Conservation (phyloP, 2,797 vertebrate genomes). For the Centroberyx gerrardi region DNA sequence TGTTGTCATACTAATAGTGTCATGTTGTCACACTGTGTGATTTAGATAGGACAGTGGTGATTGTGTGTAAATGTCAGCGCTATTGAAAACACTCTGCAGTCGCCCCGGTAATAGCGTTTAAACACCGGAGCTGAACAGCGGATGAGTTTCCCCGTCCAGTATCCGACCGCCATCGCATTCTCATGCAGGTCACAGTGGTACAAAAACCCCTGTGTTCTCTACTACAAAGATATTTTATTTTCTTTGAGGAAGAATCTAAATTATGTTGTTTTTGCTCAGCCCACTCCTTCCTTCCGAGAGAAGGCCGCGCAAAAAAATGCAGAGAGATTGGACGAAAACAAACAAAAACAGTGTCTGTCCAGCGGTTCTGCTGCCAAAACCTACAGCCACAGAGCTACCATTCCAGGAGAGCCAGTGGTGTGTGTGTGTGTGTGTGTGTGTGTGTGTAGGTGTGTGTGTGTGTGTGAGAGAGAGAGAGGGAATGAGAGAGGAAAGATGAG, state of each 20-base stretch:
- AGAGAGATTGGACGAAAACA: constrained; percentile 50
- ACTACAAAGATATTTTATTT: constrained; percentile 55
- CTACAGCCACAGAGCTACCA: constrained; percentile 46
- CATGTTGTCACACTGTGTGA: constrained; percentile 14
- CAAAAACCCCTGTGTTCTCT: constrained; percentile 26
- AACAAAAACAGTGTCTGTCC: constrained; percentile 65
- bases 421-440: constrained; percentile 25
- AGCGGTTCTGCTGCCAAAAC: constrained; percentile 53
- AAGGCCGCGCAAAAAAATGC: constrained; percentile 45
- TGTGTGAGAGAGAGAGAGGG: constrained; percentile 22
- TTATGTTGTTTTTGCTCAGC: constrained; percentile 48
- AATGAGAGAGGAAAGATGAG: constrained; percentile 2
- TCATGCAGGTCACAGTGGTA: constrained; percentile 40
- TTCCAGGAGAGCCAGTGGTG: constrained; percentile 32
- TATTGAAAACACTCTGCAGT: constrained; percentile 40
- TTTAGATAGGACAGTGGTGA: constrained; percentile 15
- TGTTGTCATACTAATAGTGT: constrained; percentile 10
- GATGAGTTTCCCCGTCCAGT: constrained; percentile 31
- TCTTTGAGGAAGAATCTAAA: constrained; percentile 55
- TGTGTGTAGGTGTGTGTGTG: constrained; percentile 1
- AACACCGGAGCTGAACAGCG: constrained; percentile 28
- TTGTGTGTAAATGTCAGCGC: constrained; percentile 53
- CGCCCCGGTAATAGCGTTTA: constrained; percentile 35
- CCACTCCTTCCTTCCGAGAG: constrained; percentile 55
- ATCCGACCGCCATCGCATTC: constrained; percentile 47